Percentiles rank a stretch among this genome's conserved stretches.
phyloP scores from a whole-genome alignment of 2,888 invertebrate species.

The Dynastes hyllus region DNA sequence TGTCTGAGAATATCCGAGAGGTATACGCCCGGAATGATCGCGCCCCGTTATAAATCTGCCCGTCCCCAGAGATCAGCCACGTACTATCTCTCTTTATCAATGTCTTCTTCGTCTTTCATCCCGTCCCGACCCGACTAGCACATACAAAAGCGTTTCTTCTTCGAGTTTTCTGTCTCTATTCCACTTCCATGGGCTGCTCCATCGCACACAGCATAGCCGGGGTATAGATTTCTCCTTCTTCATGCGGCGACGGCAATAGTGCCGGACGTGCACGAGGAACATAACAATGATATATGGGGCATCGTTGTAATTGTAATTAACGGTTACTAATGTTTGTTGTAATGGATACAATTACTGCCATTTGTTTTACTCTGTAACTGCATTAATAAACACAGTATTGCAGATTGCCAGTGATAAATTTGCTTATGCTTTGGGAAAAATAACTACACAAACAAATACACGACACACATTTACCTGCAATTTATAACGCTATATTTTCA shows the following conservation, averaged over 20 bases:
- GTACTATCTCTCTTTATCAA: conserved; percentile 68
- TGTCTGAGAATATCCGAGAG: conserved; percentile 62
- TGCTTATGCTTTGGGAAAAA: background rate
- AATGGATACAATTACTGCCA: conserved; percentile 42
- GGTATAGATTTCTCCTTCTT: conserved; percentile 25
- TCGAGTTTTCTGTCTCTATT: conserved; percentile 39
- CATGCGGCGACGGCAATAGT: background rate
- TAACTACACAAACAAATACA: background rate
- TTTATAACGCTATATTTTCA: background rate
- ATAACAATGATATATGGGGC: conserved; percentile 35
- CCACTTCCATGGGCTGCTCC: background rate
- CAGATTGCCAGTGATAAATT: conserved; percentile 29
- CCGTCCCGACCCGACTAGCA: conserved; percentile 1
- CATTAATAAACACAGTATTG: conserved; percentile 38
- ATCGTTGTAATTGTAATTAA: conserved; percentile 36
- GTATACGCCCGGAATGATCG: conserved; percentile 63
- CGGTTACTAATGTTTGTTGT: conserved; percentile 46
- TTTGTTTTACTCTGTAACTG: conserved; percentile 34
- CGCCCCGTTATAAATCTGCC: conserved; percentile 65
- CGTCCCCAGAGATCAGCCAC: conserved; percentile 64
- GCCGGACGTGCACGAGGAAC: conserved; percentile 28
- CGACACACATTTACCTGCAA: background rate
- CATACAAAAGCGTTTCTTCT: conserved; percentile 37
- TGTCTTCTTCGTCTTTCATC: conserved; percentile 57
- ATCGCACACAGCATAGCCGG: background rate